Evolutionary conservation across 1,140 invertebrate species (phyloP).

Genomic region (Drosophila littoralis): DNA sequence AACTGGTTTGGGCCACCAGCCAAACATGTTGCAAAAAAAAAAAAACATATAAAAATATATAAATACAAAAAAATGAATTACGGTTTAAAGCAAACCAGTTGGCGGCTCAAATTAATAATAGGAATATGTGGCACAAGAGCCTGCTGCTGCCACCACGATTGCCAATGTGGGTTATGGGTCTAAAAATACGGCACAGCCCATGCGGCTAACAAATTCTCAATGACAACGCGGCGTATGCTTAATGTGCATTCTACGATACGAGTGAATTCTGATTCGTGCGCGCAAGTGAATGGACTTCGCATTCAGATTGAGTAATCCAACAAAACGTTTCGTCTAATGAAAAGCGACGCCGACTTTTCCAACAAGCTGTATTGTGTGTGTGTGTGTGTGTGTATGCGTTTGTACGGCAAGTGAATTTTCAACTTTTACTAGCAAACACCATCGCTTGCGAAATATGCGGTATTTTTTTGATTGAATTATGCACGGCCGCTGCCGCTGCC

Average conservation of each 20-base stretch:
- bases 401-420: slow-evolving; percentile 55
- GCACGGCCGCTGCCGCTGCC: slow-evolving; percentile 47
- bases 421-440: slow-evolving; percentile 60
- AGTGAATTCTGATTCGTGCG: slow-evolving; percentile 14
- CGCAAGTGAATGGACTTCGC: slow-evolving; percentile 62
- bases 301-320: slow-evolving; percentile 39
- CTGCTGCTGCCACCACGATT: slow-evolving; percentile 11
- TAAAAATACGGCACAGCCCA: slow-evolving; percentile 60
- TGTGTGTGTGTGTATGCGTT: not conserved
- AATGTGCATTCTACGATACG: slow-evolving; percentile 61
- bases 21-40: slow-evolving; percentile 71
- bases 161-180: slow-evolving; percentile 63
- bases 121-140: slow-evolving; percentile 56
- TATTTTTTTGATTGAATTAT: slow-evolving; percentile 77
- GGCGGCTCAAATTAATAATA: slow-evolving; percentile 75
- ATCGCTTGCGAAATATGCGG: slow-evolving; percentile 44
- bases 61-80: slow-evolving; percentile 55
- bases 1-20: slow-evolving; percentile 60
- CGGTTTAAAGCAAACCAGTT: slow-evolving; percentile 69
- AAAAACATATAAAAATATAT: not conserved
- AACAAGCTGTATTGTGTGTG: not conserved
- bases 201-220: slow-evolving; percentile 47
- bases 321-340: slow-evolving; percentile 33
- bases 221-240: slow-evolving; percentile 79
- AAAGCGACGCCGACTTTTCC: slow-evolving; percentile 33